These are phyloP conservation scores for Atractosteus spatula DNA, from an alignment of 2,113 vertebrate species.

Conservation along the genomic window DNA sequence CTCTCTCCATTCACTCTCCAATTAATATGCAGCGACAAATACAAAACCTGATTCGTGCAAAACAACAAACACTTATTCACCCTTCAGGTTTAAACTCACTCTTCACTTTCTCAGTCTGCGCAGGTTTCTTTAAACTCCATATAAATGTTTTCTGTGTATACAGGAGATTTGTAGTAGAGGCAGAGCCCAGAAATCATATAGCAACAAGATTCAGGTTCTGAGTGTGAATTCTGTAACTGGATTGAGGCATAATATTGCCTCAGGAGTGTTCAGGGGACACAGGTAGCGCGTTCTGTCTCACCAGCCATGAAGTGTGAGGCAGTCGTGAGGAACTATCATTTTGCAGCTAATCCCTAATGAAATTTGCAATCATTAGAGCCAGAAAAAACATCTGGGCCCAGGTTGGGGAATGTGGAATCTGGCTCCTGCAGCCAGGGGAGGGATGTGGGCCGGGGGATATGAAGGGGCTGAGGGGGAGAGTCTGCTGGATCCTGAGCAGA, in stretches of 20 bases:
- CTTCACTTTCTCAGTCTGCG: too few relatives aligned
- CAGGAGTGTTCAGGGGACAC: neutral
- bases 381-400: constrained; percentile 25
- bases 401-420: constrained; percentile 43
- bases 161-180: too few relatives aligned
- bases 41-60: too few relatives aligned
- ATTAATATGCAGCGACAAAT: too few relatives aligned
- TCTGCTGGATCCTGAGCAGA: constrained; percentile 56
- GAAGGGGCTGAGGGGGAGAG: constrained; percentile 40
- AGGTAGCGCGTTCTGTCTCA: neutral
- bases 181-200: too few relatives aligned
- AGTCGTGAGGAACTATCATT: constrained; percentile 4
- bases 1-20: too few relatives aligned
- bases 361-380: constrained; percentile 20
- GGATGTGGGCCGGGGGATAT: neutral
- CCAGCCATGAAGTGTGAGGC: neutral
- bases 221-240: neutral
- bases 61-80: too few relatives aligned
- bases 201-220: too few relatives aligned
- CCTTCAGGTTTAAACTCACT: too few relatives aligned
- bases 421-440: constrained; percentile 5
- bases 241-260: neutral
- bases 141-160: too few relatives aligned
- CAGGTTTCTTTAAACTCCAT: too few relatives aligned
- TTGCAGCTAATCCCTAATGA: constrained; percentile 10